Conservation (phyloP, 92 coral and sea anemone genomes). For the Porites cylindrica region DNA sequence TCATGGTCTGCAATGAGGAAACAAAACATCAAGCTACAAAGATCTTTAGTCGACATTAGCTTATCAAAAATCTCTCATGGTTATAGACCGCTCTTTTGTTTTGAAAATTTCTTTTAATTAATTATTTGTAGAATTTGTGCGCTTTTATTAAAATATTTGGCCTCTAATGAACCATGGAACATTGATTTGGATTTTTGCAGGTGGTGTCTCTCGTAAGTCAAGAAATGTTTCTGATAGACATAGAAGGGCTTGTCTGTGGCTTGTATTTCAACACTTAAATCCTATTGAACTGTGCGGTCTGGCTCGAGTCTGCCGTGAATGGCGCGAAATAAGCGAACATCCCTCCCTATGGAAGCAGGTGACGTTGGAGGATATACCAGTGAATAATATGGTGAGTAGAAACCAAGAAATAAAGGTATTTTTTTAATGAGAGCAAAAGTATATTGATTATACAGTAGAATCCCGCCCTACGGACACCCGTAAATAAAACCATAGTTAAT, state of each 20-base stretch:
- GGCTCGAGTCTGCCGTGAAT: constrained; percentile 86
- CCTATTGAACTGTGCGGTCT: constrained; percentile 88
- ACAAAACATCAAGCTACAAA: no score
- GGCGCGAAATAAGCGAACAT: constrained; percentile 82
- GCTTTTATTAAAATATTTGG: neutral
- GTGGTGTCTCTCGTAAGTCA: constrained; percentile 17
- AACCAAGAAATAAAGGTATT: neutral
- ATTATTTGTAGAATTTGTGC: neutral
- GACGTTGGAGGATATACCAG: constrained; percentile 51
- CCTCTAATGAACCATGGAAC: no score
- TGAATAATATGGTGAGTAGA: constrained; percentile 75
- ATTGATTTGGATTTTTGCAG: constrained; percentile 9
- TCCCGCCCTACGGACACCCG: no score
- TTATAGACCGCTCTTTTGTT: no score
- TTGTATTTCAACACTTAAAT: constrained; percentile 71
- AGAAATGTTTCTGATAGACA: constrained; percentile 12
- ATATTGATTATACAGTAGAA: no score
- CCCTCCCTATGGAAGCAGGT: constrained; percentile 84
- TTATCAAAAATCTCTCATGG: no score
- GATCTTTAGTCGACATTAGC: no score
- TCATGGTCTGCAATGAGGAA: no score
- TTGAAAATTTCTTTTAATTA: no score
- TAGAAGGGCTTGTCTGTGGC: constrained; percentile 65
- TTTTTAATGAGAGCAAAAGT: no score
- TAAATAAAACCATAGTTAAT: no score